These are phyloP conservation scores for Erinaceus europaeus DNA, from an alignment of 2,113 vertebrate species.

Conservation along the genomic window DNA sequence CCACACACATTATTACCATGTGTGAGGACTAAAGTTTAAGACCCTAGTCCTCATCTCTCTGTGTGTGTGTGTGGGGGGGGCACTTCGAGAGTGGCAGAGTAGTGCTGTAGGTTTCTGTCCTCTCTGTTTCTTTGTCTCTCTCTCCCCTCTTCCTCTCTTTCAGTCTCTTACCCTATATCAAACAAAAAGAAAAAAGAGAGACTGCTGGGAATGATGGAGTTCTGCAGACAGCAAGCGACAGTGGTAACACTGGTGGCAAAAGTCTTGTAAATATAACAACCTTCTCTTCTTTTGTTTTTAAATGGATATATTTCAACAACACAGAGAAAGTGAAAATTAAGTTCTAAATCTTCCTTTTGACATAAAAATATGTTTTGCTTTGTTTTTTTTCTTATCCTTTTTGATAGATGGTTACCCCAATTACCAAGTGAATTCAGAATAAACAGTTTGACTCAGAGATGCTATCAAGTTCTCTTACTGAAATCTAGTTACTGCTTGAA, in stretches of 20 bases:
- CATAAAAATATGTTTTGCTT: not conserved
- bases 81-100: too few relatives aligned
- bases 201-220: too few relatives aligned
- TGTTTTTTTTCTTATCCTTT: not conserved
- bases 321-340: not conserved
- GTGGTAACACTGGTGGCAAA: too few relatives aligned
- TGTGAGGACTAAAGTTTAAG: too few relatives aligned
- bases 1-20: too few relatives aligned
- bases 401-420: not conserved
- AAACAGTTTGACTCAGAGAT: not conserved
- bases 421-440: not conserved
- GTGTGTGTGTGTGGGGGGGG: too few relatives aligned
- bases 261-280: not conserved
- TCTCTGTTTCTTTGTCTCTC: not conserved
- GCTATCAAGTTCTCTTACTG: not conserved
- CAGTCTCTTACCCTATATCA: too few relatives aligned
- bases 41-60: too few relatives aligned
- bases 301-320: not conserved
- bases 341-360: not conserved
- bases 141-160: not conserved
- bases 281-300: not conserved
- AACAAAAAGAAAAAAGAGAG: too few relatives aligned
- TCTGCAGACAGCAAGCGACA: too few relatives aligned
- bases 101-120: too few relatives aligned
- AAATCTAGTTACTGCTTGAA: not conserved